Conservation (phyloP, 2,113 vertebrate genomes). For the Genyomyrus donnyi region DNA sequence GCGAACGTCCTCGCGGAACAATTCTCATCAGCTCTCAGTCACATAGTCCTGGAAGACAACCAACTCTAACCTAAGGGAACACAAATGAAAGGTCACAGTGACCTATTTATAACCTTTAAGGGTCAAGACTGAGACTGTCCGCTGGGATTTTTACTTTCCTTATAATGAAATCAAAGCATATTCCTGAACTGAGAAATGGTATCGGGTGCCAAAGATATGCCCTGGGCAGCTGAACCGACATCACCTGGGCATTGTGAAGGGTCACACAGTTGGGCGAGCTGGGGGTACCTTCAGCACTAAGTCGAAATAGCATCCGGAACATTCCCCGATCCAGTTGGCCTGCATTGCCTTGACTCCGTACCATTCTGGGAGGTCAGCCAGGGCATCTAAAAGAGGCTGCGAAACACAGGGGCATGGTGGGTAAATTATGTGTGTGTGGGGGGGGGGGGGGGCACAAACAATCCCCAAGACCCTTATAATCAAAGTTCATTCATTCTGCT, state of each 20-base stretch:
- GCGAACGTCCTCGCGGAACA: not conserved
- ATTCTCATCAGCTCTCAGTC: not conserved
- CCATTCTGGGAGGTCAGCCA: constrained; percentile 86
- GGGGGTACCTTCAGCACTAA: constrained; percentile 78
- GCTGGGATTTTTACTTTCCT: not conserved
- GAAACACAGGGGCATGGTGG: not conserved
- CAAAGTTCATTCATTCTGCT: not conserved
- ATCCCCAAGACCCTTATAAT: not conserved
- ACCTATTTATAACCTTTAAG: not conserved
- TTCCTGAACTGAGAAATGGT: not conserved
- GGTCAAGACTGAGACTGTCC: not conserved
- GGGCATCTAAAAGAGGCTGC: constrained; percentile 79
- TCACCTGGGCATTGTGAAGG: not conserved
- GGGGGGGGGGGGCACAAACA: not conserved
- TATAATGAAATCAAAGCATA: not conserved
- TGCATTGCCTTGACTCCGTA: constrained; percentile 96
- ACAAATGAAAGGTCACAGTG: not conserved
- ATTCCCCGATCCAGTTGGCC: constrained; percentile 95
- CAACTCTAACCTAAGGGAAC: not conserved
- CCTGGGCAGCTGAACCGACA: too few species aligned
- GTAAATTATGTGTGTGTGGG: not conserved
- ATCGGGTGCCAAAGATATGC: not conserved
- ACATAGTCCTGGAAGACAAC: not conserved
- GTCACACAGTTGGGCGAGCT: not conserved
- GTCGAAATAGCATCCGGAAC: constrained; percentile 80